Evolutionary conservation across 2,113 vertebrate genomes (phyloP).

Genomic region (Brachyhypopomus gauderio): DNA sequence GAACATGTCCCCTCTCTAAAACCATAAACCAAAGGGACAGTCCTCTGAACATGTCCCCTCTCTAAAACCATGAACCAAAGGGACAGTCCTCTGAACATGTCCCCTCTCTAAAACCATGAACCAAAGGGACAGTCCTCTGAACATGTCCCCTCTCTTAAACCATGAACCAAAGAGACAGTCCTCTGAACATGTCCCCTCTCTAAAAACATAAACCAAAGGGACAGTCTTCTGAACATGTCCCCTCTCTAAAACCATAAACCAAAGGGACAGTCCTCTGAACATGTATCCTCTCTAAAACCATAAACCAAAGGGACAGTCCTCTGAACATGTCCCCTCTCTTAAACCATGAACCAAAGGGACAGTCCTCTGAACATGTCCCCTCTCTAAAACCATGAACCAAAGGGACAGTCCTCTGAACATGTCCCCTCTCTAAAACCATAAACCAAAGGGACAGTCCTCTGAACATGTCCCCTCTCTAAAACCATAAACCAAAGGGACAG

Average conservation of each 20-base stretch:
- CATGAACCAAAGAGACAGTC: constrained; percentile 18
- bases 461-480: constrained; percentile 15
- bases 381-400: constrained; percentile 23
- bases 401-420: constrained; percentile 7
- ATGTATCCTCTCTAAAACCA: constrained; percentile 10
- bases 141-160: constrained; percentile 19
- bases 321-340: constrained; percentile 9
- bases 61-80: constrained; percentile 25
- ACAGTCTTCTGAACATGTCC: constrained; percentile 12
- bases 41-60: constrained; percentile 1
- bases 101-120: constrained; percentile 27
- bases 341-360: constrained; percentile 21
- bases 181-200: constrained; percentile 1
- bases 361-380: constrained; percentile 6
- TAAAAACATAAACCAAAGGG: constrained; percentile 23
- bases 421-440: constrained; percentile 15
- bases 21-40: constrained; percentile 20
- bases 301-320: constrained; percentile 14
- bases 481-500: constrained; percentile 20
- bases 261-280: constrained; percentile 2
- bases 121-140: background rate
- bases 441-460: constrained; percentile 11
- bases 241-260: constrained; percentile 23
- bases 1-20: constrained; percentile 15
- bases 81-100: constrained; percentile 7